Evolutionary conservation across 2,888 invertebrate genomes (phyloP).

Genomic region (Macrostomum cliftonense): DNA sequence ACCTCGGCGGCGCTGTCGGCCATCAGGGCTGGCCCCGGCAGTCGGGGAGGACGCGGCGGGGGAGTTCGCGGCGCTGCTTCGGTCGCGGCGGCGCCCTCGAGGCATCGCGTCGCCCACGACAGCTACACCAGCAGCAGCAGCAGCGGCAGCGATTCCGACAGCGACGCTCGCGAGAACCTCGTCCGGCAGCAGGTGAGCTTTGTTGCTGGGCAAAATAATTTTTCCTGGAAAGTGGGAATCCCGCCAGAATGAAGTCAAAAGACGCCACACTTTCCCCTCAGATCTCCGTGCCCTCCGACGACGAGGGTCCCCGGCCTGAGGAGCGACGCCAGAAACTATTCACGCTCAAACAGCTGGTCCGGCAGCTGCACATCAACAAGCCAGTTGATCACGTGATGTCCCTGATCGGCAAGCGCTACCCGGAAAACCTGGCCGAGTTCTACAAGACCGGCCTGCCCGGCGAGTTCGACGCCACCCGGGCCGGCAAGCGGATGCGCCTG

Average conservation of each 20-base stretch:
- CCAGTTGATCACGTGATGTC: conserved; percentile 40
- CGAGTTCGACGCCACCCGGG: conserved; percentile 24
- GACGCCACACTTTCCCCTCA: no score
- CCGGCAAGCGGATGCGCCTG: conserved; percentile 40
- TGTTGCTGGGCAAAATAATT: no score
- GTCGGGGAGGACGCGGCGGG: no score
- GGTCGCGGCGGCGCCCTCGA: no score
- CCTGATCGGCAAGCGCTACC: conserved; percentile 40
- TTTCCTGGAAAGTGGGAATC: no score
- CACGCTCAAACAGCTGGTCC: conserved; percentile 38
- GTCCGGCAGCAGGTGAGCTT: background rate
- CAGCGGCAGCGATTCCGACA: background rate
- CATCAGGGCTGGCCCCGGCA: no score
- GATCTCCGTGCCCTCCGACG: no score
- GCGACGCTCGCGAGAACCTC: background rate
- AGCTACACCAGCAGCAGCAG: background rate
- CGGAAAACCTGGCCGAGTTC: conserved; percentile 31
- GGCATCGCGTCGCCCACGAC: no score
- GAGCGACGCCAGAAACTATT: conserved; percentile 20
- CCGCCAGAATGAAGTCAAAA: no score
- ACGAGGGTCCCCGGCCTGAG: background rate
- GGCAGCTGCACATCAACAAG: conserved; percentile 37
- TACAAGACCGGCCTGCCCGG: conserved; percentile 32
- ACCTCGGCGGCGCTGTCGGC: background rate
- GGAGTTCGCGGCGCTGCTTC: no score